Percentiles rank a stretch among this genome's conserved stretches.
phyloP scores from a whole-genome alignment of 2,888 invertebrate species.

The Oscheius sp. region DNA sequence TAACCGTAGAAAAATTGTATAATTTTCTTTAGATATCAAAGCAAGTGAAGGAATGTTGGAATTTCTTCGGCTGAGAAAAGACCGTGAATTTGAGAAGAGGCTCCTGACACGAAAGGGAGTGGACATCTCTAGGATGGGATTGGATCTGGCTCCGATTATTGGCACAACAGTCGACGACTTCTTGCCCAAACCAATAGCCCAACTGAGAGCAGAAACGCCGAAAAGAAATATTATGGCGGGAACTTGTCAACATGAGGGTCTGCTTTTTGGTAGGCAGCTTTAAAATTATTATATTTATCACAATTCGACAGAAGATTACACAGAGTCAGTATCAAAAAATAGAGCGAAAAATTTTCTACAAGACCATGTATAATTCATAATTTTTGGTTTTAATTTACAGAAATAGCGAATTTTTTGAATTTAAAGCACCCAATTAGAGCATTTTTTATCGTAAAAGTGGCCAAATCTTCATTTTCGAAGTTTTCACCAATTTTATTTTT shows the following conservation, averaged over 20 bases:
- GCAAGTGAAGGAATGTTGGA: conserved; percentile 54
- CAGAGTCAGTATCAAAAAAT: too few relatives aligned
- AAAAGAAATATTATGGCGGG: conserved; percentile 61
- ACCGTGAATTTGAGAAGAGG: conserved; percentile 56
- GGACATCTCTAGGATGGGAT: conserved; percentile 60
- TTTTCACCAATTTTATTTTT: too few relatives aligned
- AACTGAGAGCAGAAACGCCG: conserved; percentile 59
- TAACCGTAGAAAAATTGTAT: not conserved
- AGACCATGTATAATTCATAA: too few relatives aligned
- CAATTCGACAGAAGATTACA: not conserved
- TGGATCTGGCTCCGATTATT: conserved; percentile 57
- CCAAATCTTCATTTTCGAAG: too few relatives aligned
- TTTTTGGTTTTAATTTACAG: too few relatives aligned
- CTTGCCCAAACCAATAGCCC: conserved; percentile 57
- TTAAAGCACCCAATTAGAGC: too few relatives aligned
- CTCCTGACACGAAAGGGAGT: conserved; percentile 56
- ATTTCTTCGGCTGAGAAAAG: conserved; percentile 50
- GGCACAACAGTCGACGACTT: conserved; percentile 56
- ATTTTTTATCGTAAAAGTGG: too few relatives aligned
- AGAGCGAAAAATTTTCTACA: too few relatives aligned
- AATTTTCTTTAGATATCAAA: conserved; percentile 40
- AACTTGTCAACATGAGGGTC: conserved; percentile 61
- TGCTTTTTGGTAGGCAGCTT: conserved; percentile 56
- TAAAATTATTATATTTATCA: not conserved
- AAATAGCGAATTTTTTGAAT: too few relatives aligned